Base-by-base conservation (phyloP, 2,888 invertebrate genomes). In the Drosophila monieri region DNA sequence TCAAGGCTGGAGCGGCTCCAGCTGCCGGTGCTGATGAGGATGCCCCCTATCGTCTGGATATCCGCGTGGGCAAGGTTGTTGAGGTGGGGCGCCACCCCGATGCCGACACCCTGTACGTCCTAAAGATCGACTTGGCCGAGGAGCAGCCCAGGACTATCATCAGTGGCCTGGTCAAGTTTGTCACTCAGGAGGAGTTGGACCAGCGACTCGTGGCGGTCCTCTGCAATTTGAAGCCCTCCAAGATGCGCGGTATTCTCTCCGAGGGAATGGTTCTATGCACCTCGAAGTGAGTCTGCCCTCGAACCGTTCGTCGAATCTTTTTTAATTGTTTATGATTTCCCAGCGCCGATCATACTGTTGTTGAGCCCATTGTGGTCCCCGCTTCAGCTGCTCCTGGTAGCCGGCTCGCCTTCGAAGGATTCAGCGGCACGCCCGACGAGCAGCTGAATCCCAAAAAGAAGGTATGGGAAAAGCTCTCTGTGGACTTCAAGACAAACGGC, bases 211-310 rank as follows among this genome's bases (percentile, higher is more conserved):
- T 98, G 5, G 96, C 99, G 4, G 97, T 99, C 3, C 92, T 99
- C 52, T 98, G 98, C 83, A 99, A 99, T 92, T 93, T 99, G 52
- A 99, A 99, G 92, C 95, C 99, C 37, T 98, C 97, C 12, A 99
- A 98, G 93, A 97, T 99, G 95, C 94, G 98, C 74, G 98, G 98
- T 52, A 93, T 98, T 27, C 95, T 96, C 79, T 98, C 98, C 0
- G 95, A 95, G 90, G 98, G 97, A 70, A 98, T 98, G 98, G 96
- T 98, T 37, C 93, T 98, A 49, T 98, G 98, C 93, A 97, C 97
- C 14, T 97, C 97, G 46, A 92, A 94, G 94, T 94, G 90, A 92
- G 93, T 92, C 2, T 3, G 0, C 0, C 3, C 41, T 21, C 0
- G 0, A 1, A 6, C 2, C 10, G 2, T 27, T 9, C 0, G 2